Conservation (phyloP, 1,140 invertebrate genomes). For the Forficula auricularia region DNA sequence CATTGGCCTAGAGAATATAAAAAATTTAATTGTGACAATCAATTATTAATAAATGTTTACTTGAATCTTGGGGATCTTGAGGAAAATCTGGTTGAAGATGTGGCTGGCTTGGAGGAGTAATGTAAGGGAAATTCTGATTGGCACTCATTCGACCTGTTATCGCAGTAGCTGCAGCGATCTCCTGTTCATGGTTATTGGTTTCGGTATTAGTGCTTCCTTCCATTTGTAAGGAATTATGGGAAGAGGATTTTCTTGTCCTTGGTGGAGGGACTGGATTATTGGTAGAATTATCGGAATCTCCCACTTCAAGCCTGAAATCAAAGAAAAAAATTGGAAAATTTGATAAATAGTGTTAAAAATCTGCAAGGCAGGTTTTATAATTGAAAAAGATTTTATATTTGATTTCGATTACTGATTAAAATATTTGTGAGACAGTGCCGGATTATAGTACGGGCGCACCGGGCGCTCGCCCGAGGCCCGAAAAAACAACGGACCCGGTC, state of each 20-base stretch:
- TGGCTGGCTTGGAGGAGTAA: conserved; percentile 56
- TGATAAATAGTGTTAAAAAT: neutral
- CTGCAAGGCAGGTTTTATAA: no score
- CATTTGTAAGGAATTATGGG: conserved; percentile 20
- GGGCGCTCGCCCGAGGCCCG: no score
- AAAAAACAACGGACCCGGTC: no score
- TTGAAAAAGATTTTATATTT: no score
- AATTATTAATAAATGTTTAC: conserved; percentile 42
- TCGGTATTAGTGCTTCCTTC: neutral
- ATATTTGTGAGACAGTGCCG: no score
- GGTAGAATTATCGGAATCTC: conserved; percentile 5
- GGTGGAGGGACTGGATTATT: conserved; percentile 27
- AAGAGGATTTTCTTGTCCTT: conserved; percentile 31
- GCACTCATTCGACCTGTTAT: conserved; percentile 67
- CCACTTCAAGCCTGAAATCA: conserved; percentile 12
- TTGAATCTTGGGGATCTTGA: conserved; percentile 68
- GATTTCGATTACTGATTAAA: no score
- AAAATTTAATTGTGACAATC: neutral
- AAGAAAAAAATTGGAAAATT: conserved; percentile 17
- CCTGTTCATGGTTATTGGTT: conserved; percentile 12
- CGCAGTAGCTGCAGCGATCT: conserved; percentile 59
- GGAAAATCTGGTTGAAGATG: conserved; percentile 48
- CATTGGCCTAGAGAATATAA: no score
- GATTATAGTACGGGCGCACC: no score
- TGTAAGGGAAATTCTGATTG: conserved; percentile 73